phyloP scores from a whole-genome alignment of 2,797 vertebrate species.

The Loriculus beryllinus region DNA sequence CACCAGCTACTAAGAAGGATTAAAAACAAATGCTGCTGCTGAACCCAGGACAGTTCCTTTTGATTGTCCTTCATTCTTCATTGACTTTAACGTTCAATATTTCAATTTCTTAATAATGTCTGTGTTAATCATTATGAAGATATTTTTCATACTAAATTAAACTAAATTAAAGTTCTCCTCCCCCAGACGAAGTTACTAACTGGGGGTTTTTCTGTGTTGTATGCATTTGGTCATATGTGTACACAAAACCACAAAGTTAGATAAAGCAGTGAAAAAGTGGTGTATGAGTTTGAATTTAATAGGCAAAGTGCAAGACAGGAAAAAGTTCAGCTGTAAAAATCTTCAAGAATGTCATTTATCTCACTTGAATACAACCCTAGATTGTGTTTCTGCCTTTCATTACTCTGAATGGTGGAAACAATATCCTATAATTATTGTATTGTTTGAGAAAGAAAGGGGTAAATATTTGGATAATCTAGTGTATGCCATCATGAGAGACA shows the following conservation, averaged over 20 bases:
- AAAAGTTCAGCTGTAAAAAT: neutral
- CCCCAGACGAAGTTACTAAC: neutral
- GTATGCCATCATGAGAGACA: neutral
- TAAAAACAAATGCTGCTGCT: too few relatives aligned
- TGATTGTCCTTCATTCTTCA: neutral
- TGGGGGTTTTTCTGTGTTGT: neutral
- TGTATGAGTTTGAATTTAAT: neutral
- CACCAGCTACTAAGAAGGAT: too few relatives aligned
- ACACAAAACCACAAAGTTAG: neutral
- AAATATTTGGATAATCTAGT: neutral
- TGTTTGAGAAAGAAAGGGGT: neutral
- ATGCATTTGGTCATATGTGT: neutral
- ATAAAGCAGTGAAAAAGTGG: neutral
- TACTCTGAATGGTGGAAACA: neutral
- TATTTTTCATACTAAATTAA: neutral
- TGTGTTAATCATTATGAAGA: neutral
- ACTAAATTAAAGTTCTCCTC: neutral
- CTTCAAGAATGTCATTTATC: neutral
- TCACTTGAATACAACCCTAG: neutral
- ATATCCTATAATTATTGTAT: slow-evolving; percentile 29
- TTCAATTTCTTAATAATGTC: neutral
- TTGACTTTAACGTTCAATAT: neutral
- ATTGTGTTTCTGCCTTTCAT: neutral
- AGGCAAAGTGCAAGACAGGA: neutral
- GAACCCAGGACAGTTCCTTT: neutral